Base-by-base conservation (phyloP, 2,113 vertebrate genomes). In the Clarias gariepinus region DNA sequence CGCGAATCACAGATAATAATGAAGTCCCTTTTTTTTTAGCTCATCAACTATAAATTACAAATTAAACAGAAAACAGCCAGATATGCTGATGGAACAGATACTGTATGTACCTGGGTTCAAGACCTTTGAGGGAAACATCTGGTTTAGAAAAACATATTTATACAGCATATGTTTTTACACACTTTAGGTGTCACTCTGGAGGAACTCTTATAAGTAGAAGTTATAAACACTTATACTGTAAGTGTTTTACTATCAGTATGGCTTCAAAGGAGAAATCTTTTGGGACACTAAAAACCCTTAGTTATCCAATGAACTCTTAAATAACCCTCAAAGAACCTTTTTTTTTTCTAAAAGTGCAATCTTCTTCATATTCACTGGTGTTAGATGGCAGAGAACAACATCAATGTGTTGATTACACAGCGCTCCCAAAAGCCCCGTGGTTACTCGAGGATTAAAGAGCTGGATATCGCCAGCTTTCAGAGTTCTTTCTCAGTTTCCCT, bases 391-490 rank as follows among this genome's bases (percentile, higher is more conserved):
- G 85, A 84, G 52, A 47, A 71, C 77, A 84, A 74, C 89, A 88
- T 88, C 81, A 88, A 88, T 86, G 87, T 61, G 66, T 25, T 53
- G 84, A 89, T 86, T 86, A 86, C 63, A 25, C 87, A 88, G 76
- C 87, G 81, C 82, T 88, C 87, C 86, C 87, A 88, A 90, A 84
- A 86, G 68, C 84, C 87, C 89, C 63, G 71, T 90, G 81, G 89
- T 88, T 90, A 83, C 77, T 84, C 84, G 78, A 63, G 81, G 84
- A 90, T 86, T 90, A 90, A 88, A 89, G 82, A 76, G 81, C 84
- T 84, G 89, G 84, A 88, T 88, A 86, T 90, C 81, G 84, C 76
- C 52, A 47, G 81, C 84, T 71, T 88, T 86, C 89, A 81, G 84
- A 60, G 79, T 33, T 10, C 57, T 55, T 47, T 66, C 82, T 83